Conservation (phyloP, 2,797 vertebrate genomes). For the Xiphophorus birchmanni region DNA sequence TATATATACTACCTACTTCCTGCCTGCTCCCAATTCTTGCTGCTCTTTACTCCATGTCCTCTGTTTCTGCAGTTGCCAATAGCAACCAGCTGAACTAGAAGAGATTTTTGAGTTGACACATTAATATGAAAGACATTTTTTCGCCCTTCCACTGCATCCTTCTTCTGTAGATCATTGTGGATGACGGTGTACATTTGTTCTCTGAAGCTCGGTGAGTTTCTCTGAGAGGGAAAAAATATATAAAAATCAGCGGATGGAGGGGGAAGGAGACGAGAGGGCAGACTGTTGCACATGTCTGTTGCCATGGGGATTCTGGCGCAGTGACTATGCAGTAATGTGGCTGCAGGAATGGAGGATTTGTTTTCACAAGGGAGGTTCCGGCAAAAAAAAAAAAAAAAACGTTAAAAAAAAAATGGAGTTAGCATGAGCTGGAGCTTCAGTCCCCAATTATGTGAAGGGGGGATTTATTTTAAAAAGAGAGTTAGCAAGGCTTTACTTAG, state of each 20-base stretch:
- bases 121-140: conserved; percentile 71
- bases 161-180: conserved; percentile 64
- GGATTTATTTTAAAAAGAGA: conserved; percentile 69
- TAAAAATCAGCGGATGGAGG: conserved; percentile 39
- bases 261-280: conserved; percentile 36
- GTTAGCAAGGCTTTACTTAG: conserved; percentile 61
- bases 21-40: conserved; percentile 60
- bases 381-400: conserved; percentile 3
- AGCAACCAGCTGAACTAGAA: conserved; percentile 74
- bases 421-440: conserved; percentile 67
- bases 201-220: conserved; percentile 52
- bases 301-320: conserved; percentile 83
- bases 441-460: conserved; percentile 70
- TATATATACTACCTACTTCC: conserved; percentile 43
- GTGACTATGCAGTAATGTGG: conserved; percentile 81
- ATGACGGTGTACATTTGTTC: conserved; percentile 66
- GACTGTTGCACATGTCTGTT: conserved; percentile 81
- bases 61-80: conserved; percentile 75
- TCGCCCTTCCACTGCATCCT: conserved; percentile 54
- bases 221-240: conserved; percentile 34
- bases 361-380: conserved; percentile 66
- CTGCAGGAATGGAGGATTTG: conserved; percentile 74
- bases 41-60: conserved; percentile 60
- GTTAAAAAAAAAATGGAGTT: conserved; percentile 26
- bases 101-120: conserved; percentile 68